These are phyloP conservation scores for Perodicticus potto DNA, from an alignment of 2,797 vertebrate genomes.

Conservation along the genomic window DNA sequence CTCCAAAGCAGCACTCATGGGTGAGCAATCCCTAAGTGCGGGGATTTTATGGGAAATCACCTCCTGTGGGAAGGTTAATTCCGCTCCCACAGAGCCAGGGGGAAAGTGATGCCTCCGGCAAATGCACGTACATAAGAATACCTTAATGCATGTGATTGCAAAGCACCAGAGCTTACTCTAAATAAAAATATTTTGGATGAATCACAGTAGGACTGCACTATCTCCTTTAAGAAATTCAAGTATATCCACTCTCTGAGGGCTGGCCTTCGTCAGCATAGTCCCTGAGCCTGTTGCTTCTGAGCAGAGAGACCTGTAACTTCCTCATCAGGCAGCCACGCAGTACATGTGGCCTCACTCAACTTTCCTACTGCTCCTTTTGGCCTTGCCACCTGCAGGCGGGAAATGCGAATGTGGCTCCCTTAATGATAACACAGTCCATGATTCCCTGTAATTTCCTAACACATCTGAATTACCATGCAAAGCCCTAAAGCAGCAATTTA, in stretches of 20 bases:
- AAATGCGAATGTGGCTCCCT: slow-evolving; percentile 51
- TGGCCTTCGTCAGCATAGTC: not conserved
- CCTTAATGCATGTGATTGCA: not conserved
- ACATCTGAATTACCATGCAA: slow-evolving; percentile 57
- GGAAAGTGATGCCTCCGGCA: not conserved
- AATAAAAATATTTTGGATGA: slow-evolving; percentile 6
- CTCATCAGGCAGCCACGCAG: not conserved
- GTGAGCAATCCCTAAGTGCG: not conserved
- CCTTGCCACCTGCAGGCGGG: slow-evolving; percentile 52
- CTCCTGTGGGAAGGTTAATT: not conserved
- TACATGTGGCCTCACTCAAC: not conserved
- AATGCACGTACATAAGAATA: not conserved
- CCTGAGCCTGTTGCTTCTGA: not conserved
- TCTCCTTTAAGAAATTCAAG: slow-evolving; percentile 30
- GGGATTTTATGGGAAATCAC: slow-evolving; percentile 27
- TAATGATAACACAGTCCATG: slow-evolving; percentile 60
- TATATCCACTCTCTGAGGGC: not conserved
- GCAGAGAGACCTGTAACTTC: not conserved
- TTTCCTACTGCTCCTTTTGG: not conserved
- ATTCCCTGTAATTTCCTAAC: slow-evolving; percentile 69
- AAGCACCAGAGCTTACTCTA: not conserved
- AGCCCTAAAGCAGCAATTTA: slow-evolving; percentile 70
- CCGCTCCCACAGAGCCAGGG: not conserved
- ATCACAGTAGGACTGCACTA: not conserved
- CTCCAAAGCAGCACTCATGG: not conserved